Evolutionary conservation across 2,113 vertebrate genomes (phyloP).

Genomic region (Fregata magnificens): DNA sequence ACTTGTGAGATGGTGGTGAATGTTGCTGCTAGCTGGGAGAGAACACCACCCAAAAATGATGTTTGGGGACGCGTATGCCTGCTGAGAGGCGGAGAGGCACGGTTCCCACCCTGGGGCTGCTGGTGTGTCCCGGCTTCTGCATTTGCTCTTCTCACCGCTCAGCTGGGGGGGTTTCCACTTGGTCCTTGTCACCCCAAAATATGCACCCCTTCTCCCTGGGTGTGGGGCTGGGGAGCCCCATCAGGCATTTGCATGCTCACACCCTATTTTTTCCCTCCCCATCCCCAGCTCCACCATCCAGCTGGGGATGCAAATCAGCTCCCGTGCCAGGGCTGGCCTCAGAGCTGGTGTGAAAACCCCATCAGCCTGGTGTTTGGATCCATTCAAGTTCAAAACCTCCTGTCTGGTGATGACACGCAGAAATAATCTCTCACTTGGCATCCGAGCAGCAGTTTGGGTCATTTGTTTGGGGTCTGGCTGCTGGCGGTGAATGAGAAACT

Average conservation of each 20-base stretch:
- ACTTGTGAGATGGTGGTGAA: background rate
- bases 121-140: rapidly evolving
- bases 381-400: background rate
- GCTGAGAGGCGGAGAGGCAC: background rate
- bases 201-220: rapidly evolving
- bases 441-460: background rate
- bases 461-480: background rate
- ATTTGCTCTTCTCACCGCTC: background rate
- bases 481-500: background rate
- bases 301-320: rapidly evolving
- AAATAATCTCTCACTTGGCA: background rate
- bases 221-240: background rate
- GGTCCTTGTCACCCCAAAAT: background rate
- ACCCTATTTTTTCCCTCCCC: background rate
- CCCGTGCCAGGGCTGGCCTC: rapidly evolving
- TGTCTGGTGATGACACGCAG: background rate
- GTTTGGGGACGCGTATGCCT: rapidly evolving
- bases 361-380: background rate
- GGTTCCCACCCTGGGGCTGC: background rate
- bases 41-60: background rate
- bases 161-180: rapidly evolving
- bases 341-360: background rate
- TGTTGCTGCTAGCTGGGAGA: background rate
- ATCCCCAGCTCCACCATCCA: background rate
- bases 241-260: rapidly evolving